Conservation (phyloP, 2,113 vertebrate genomes). For the Pterocles gutturalis region DNA sequence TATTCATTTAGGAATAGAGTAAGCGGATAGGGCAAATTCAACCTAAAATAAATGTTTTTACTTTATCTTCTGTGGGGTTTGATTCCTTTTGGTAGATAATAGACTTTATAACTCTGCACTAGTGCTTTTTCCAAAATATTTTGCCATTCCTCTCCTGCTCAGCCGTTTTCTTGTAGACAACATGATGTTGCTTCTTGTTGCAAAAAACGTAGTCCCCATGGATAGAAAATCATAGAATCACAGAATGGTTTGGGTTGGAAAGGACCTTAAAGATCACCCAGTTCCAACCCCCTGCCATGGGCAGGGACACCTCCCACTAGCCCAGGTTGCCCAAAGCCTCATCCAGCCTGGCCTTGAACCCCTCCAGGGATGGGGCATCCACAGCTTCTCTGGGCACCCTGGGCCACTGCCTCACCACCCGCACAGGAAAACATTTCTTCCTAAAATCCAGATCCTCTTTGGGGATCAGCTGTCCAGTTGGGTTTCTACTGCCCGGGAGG, state of each 20-base stretch:
- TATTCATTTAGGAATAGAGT: constrained; percentile 58
- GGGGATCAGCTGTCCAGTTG: accelerated
- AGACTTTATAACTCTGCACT: not conserved
- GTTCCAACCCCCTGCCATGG: too few relatives aligned
- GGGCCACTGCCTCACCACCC: too few relatives aligned
- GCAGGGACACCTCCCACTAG: too few relatives aligned
- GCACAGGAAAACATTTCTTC: too few relatives aligned
- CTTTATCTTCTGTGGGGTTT: not conserved
- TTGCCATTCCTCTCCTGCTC: not conserved
- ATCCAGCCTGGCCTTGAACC: too few relatives aligned
- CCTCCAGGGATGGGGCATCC: too few relatives aligned
- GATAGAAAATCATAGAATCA: too few relatives aligned
- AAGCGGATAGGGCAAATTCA: constrained; percentile 13
- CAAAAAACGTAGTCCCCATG: not conserved
- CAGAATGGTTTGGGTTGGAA: too few relatives aligned
- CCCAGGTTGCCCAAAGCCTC: too few relatives aligned
- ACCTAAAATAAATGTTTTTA: constrained; percentile 44
- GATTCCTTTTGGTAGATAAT: not conserved
- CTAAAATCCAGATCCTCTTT: not conserved
- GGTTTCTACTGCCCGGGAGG: not conserved
- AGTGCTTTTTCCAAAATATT: not conserved
- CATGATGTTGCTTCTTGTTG: not conserved
- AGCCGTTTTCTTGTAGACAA: accelerated
- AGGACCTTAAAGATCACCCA: too few relatives aligned
- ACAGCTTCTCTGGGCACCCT: too few relatives aligned